Evolutionary conservation across 1,140 invertebrate species (phyloP), one percentile per base, ranked within the genome.

Genomic region (Bemisia tabaci): DNA sequence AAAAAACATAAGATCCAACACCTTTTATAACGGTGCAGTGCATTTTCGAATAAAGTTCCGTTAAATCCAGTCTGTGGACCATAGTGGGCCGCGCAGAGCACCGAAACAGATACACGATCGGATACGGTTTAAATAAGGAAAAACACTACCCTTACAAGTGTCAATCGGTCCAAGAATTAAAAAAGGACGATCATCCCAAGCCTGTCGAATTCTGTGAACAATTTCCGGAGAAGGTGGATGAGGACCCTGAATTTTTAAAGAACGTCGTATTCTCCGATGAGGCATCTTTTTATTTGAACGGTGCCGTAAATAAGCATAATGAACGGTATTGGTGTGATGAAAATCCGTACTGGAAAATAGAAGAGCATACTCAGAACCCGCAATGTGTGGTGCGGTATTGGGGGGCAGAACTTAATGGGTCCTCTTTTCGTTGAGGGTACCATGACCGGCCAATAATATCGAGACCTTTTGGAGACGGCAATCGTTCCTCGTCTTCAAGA

Each of bases 361-460:
- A 66, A 27, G 25, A 26, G 64, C 26, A 26, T 64, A 61, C 65
- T 59, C 67, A 68, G n/a, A n/a, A n/a, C n/a, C 65, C 63, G 63
- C 12, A 2, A 60, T 24, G 67, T 65, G 59, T 68, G 63, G 63
- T 68, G 67, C 25, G 63, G n/a, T 9, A 0, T 68, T 60, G 65
- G 67, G 67, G 59, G 58, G 27, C 58, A 48, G 17, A 60, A 71
- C 66, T 70, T 73, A 67, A 74, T 74, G 69, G 72, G 75, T 48
- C 73, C 72, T 22, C 76, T 73, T 62, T 75, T 77, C 64, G 77
- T 77, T 65, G 64, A 73, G 73, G n/a, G n/a, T n/a, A n/a, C n/a
- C n/a, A n/a, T n/a, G n/a, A n/a, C n/a, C n/a, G n/a, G n/a, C n/a
- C n/a, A n/a, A n/a, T n/a, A n/a, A n/a, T n/a, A n/a, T n/a, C n/a